These are phyloP conservation scores for Zosterops japonicus DNA, from an alignment of 2,113 vertebrate species.

Conservation along the genomic window DNA sequence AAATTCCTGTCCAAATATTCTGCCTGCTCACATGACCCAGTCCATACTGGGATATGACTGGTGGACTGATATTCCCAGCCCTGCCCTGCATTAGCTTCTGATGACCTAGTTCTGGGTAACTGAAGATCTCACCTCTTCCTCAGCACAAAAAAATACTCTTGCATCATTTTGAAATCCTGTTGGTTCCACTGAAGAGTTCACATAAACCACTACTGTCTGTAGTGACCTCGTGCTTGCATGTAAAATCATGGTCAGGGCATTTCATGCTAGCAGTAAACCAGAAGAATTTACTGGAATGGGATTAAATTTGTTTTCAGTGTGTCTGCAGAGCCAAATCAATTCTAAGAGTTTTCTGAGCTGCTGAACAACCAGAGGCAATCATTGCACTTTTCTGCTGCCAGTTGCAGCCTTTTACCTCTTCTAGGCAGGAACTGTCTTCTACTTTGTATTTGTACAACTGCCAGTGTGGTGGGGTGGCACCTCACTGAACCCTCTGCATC, in stretches of 20 bases:
- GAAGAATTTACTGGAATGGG: slow-evolving; percentile 23
- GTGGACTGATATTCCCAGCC: neutral
- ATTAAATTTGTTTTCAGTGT: slow-evolving; percentile 2
- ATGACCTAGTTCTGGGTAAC: neutral
- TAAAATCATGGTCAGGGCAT: neutral
- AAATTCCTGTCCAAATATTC: neutral
- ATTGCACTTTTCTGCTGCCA: neutral
- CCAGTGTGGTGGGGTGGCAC: neutral
- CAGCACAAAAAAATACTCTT: neutral
- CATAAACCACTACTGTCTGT: neutral
- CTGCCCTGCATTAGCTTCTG: neutral
- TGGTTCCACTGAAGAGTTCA: neutral
- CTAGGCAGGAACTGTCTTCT: neutral
- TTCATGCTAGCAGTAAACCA: neutral
- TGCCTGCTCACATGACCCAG: neutral
- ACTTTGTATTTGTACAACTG: neutral
- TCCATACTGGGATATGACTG: neutral
- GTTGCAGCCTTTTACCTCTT: neutral
- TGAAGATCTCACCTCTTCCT: neutral
- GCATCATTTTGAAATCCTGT: neutral
- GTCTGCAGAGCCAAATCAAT: slow-evolving; percentile 16
- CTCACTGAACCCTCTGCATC: neutral
- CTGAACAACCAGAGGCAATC: slow-evolving; percentile 25
- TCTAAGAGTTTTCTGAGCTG: slow-evolving; percentile 29
- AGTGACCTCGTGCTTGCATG: neutral